Conservation (phyloP, 2,113 vertebrate genomes). For the human region GRCh38 chr5:81485501-81486000, state of each 20-base stretch:
- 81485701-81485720: too few species aligned
- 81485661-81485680: too few species aligned
- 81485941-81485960: neutral
- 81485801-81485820: neutral
- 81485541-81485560: neutral
- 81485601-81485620: neutral
- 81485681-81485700: too few species aligned
- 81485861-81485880: constrained; percentile 17
- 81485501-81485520: neutral
- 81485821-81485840: neutral
- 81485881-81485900: neutral
- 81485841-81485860: constrained; percentile 16
- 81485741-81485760: too few species aligned
- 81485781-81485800: too few species aligned
- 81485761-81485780: too few species aligned
- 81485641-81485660: neutral
- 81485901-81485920: neutral
- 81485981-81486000: constrained; percentile 21
- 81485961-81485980: neutral
- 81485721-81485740: too few species aligned
- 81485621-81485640: constrained; percentile 32
- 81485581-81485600: constrained; percentile 11
- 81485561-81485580: constrained; percentile 16
- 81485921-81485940: neutral
- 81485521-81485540: constrained; percentile 2